Evolutionary conservation across 2,797 vertebrate genomes (phyloP).

Genomic region (Prunella strophiata): DNA sequence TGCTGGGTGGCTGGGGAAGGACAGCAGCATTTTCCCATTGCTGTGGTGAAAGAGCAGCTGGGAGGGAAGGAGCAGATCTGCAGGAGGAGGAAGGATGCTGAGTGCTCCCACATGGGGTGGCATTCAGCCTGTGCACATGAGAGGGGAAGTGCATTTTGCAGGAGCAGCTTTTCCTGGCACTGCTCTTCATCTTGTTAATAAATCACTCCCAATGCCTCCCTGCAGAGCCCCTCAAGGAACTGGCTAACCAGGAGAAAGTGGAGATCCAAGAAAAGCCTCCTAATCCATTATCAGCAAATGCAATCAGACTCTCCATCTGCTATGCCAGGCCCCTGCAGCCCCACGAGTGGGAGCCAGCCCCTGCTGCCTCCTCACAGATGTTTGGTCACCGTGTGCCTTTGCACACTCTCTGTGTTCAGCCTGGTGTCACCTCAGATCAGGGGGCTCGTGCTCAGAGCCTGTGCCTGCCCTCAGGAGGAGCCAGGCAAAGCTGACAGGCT

Average conservation of each 20-base stretch:
- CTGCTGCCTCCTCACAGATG: not conserved
- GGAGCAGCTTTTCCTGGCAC: not conserved
- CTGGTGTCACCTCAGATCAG: not conserved
- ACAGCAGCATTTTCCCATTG: not conserved
- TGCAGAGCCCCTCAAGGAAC: slow-evolving; percentile 14
- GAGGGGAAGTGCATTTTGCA: not conserved
- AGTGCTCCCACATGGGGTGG: not conserved
- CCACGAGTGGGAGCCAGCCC: not conserved
- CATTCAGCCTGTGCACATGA: not conserved
- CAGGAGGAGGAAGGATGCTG: not conserved
- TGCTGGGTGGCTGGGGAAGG: not conserved
- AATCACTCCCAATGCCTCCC: slow-evolving; percentile 37
- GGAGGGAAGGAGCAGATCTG: not conserved
- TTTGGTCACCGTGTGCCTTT: not conserved
- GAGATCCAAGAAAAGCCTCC: slow-evolving; percentile 38
- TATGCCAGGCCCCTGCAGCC: not conserved
- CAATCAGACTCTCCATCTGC: slow-evolving; percentile 44
- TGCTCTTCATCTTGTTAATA: slow-evolving; percentile 42
- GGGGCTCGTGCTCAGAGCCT: not conserved
- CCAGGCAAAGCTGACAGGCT: not conserved
- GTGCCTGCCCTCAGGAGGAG: not conserved
- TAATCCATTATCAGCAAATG: slow-evolving; percentile 20
- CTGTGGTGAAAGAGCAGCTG: not conserved
- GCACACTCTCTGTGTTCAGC: not conserved
- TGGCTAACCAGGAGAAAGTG: not conserved